A percentile compares a stretch with the other conserved stretches of the same genome.
These are phyloP conservation scores for Clitarchus hookeri DNA, from an alignment of 2,888 invertebrate genomes.

Conservation along the genomic window DNA sequence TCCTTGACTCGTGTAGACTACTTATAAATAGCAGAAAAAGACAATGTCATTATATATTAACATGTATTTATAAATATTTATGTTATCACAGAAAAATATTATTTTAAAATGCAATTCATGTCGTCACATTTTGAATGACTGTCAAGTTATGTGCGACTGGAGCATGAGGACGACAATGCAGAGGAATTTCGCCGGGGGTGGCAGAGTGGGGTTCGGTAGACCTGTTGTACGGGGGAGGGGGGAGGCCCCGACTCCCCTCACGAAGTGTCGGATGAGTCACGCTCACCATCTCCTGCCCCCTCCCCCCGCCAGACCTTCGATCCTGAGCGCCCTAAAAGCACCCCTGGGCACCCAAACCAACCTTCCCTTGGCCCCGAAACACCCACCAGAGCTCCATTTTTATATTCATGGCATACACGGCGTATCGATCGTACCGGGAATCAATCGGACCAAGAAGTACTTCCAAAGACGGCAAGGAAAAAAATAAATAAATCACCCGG, in stretches of 20 bases:
- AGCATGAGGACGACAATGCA: not conserved
- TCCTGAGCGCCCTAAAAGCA: conserved; percentile 10
- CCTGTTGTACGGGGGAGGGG: not conserved
- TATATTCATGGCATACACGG: not conserved
- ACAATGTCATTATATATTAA: too few species aligned
- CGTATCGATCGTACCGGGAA: not conserved
- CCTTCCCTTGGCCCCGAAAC: not conserved
- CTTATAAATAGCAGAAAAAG: too few species aligned
- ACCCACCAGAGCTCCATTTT: not conserved
- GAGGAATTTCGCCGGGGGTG: not conserved
- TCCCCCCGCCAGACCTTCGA: not conserved
- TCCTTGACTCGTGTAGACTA: too few species aligned
- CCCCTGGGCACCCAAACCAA: not conserved
- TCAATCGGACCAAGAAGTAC: not conserved
- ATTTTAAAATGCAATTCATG: too few species aligned
- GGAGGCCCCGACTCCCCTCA: conserved; percentile 24
- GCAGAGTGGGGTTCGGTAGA: not conserved
- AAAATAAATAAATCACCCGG: not conserved
- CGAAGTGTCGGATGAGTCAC: conserved; percentile 3
- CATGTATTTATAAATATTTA: too few species aligned
- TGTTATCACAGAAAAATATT: too few species aligned
- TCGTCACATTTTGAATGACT: too few species aligned
- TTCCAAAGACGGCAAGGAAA: not conserved
- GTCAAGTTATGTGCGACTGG: not conserved
- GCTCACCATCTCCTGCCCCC: not conserved